Evolutionary conservation across 2,797 vertebrate species (phyloP).

Genomic region (Harpagifer antarcticus): DNA sequence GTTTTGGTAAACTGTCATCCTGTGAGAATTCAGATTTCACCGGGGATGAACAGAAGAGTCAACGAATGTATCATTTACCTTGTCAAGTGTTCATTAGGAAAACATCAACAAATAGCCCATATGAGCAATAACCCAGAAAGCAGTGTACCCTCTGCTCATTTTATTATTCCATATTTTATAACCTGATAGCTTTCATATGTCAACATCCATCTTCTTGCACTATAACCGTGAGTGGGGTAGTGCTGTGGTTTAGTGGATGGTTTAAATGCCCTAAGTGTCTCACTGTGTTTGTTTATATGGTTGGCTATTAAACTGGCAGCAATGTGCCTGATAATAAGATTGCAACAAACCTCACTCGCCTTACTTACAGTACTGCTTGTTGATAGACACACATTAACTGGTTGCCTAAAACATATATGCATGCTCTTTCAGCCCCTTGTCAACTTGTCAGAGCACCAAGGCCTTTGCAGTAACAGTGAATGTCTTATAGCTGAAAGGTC

Average conservation of each 20-base stretch:
- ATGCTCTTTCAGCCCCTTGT: conserved; percentile 38
- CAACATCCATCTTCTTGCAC: conserved; percentile 35
- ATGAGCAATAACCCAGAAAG: conserved; percentile 13
- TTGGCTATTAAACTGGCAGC: conserved; percentile 33
- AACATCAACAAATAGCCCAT: conserved; percentile 14
- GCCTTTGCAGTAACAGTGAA: conserved; percentile 31
- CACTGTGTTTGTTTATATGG: conserved; percentile 18
- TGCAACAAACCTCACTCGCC: conserved; percentile 13
- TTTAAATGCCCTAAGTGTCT: conserved; percentile 25
- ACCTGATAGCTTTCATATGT: conserved; percentile 30
- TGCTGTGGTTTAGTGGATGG: conserved; percentile 5
- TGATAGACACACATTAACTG: conserved; percentile 3
- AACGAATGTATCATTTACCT: conserved; percentile 28
- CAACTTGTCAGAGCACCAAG: conserved; percentile 4
- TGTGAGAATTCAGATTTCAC: conserved; percentile 11
- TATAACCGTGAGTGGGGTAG: conserved; percentile 31
- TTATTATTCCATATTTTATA: conserved; percentile 32
- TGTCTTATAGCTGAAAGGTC: conserved; percentile 44
- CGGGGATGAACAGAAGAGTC: conserved; percentile 4
- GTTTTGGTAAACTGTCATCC: conserved; percentile 18
- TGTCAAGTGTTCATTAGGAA: conserved; percentile 18
- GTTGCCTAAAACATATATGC: conserved; percentile 12
- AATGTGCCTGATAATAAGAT: conserved; percentile 23
- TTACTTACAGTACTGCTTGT: conserved; percentile 4
- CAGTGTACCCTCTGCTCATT: conserved; percentile 22